A percentile compares a stretch with the other conserved stretches of the same genome.
These are phyloP conservation scores for Hormiphora californensis DNA, from an alignment of 37 sponge, comb jelly and placozoan species.

Conservation along the genomic window DNA sequence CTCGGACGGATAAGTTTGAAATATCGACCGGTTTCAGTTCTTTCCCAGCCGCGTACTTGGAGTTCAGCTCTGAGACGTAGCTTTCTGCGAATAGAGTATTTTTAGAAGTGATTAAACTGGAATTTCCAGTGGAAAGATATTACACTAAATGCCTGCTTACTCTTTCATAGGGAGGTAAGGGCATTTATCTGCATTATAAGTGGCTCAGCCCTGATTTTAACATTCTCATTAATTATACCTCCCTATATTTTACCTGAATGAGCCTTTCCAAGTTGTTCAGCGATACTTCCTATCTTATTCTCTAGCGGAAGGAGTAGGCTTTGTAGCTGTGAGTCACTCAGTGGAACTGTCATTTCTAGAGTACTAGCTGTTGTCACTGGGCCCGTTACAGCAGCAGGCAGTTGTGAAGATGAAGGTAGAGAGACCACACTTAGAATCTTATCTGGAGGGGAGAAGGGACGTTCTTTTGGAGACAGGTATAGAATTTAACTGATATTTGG, in stretches of 20 bases:
- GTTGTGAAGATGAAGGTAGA: background rate
- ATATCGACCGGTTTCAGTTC: background rate
- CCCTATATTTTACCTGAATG: slow-evolving; percentile 4
- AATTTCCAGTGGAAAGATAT: no score
- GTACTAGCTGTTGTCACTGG: no score
- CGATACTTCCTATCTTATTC: background rate
- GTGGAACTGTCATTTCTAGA: background rate
- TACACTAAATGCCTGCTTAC: no score
- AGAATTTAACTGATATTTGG: background rate
- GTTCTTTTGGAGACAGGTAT: background rate
- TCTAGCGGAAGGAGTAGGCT: background rate
- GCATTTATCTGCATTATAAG: no score
- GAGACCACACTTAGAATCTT: background rate
- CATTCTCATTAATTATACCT: no score
- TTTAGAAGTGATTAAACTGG: no score
- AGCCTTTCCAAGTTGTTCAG: background rate
- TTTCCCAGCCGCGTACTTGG: background rate
- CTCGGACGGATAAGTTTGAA: background rate
- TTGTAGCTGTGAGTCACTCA: background rate
- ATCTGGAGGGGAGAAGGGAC: background rate
- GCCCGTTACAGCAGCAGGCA: background rate
- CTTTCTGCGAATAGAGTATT: background rate
- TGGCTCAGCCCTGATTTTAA: no score
- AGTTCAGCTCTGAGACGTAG: background rate
- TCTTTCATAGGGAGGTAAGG: no score